phyloP scores from a whole-genome alignment of 2,888 invertebrate species.

The Neocrepidodera transversa region DNA sequence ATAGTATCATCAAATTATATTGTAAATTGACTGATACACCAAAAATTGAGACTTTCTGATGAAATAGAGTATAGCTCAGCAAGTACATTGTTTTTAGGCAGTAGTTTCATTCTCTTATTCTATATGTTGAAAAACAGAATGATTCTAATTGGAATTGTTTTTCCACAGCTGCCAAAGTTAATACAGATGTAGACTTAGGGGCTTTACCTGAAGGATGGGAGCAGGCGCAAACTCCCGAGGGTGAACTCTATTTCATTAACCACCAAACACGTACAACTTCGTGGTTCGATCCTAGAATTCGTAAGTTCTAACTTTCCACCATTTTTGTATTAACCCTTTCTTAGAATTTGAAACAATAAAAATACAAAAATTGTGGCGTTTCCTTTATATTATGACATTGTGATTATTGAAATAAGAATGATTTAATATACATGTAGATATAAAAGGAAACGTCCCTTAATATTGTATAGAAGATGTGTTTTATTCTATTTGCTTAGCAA shows the following conservation, averaged over 20 bases:
- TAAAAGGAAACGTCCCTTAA: too few relatives aligned
- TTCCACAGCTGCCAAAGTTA: constrained; percentile 57
- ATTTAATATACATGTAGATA: too few relatives aligned
- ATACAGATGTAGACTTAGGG: constrained; percentile 69
- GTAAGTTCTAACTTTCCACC: constrained; percentile 69
- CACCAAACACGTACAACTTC: constrained; percentile 93
- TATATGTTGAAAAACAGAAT: constrained; percentile 27
- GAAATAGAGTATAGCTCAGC: constrained; percentile 18
- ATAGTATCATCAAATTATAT: too few relatives aligned
- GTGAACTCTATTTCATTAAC: constrained; percentile 90
- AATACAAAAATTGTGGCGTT: background rate
- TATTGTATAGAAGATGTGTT: too few relatives aligned
- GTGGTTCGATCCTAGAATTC: constrained; percentile 98
- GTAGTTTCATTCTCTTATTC: constrained; percentile 30
- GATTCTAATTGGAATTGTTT: constrained; percentile 32
- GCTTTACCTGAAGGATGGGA: constrained; percentile 89
- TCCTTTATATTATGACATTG: too few relatives aligned
- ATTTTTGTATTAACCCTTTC: background rate
- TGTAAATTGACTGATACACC: too few relatives aligned
- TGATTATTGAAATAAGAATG: too few relatives aligned
- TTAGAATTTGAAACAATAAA: background rate
- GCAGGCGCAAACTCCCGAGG: constrained; percentile 83
- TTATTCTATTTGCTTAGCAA: too few relatives aligned
- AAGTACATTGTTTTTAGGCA: constrained; percentile 24
- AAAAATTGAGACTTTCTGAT: background rate